These are phyloP conservation scores for Dinoponera quadriceps DNA, from an alignment of 1,140 invertebrate species.

Conservation along the genomic window DNA sequence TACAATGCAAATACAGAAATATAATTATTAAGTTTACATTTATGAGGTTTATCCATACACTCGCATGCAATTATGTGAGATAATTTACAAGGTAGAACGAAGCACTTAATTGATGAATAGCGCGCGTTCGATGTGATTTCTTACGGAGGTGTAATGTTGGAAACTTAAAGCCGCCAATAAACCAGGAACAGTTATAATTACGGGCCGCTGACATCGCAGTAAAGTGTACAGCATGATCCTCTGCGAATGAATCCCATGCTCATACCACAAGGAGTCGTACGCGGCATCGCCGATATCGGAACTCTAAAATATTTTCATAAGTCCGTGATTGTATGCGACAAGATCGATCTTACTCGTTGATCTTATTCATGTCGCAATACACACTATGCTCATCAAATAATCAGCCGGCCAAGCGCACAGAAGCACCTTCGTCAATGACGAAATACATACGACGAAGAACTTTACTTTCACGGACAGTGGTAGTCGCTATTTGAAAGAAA, in stretches of 20 bases:
- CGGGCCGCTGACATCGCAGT: slow-evolving; percentile 61
- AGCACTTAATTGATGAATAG: too few relatives aligned
- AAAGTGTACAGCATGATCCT: slow-evolving; percentile 6
- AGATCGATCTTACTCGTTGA: too few relatives aligned
- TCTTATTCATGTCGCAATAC: background rate
- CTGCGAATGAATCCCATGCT: background rate
- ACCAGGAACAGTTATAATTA: slow-evolving; percentile 64
- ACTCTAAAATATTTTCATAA: slow-evolving; percentile 25
- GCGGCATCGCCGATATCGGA: background rate
- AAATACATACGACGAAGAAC: slow-evolving; percentile 39
- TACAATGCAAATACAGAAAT: too few relatives aligned
- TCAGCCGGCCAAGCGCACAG: slow-evolving; percentile 56
- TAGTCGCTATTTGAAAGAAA: slow-evolving; percentile 34
- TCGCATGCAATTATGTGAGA: too few relatives aligned
- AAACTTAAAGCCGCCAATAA: slow-evolving; percentile 25
- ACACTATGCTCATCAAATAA: slow-evolving; percentile 36
- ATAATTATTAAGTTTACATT: too few relatives aligned
- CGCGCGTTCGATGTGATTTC: background rate
- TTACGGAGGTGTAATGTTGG: slow-evolving; percentile 28
- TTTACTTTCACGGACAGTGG: slow-evolving; percentile 52
- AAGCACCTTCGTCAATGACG: slow-evolving; percentile 51
- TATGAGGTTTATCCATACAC: too few relatives aligned
- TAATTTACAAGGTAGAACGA: too few relatives aligned
- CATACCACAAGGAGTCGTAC: slow-evolving; percentile 40
- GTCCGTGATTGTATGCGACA: too few relatives aligned